Percentiles rank a stretch among this genome's conserved stretches.
phyloP scores from a whole-genome alignment of 92 coral and sea anemone species.

The Isaurus tuberculatus region DNA sequence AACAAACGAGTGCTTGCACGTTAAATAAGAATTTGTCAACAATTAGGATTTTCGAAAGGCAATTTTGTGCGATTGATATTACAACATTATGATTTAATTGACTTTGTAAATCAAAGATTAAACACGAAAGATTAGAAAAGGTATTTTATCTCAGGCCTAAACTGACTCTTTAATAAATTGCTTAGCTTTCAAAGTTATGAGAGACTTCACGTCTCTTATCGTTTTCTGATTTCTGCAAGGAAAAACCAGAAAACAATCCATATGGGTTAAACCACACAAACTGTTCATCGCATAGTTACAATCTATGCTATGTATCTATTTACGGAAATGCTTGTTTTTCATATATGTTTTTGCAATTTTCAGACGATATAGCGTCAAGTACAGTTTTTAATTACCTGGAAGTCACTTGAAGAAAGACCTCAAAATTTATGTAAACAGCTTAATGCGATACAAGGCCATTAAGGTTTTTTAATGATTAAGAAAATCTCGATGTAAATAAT shows the following conservation, averaged over 20 bases:
- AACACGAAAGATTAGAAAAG: not conserved
- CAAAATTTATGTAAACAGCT: not conserved
- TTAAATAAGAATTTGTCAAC: too few species aligned
- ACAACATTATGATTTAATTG: not conserved
- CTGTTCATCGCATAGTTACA: not conserved
- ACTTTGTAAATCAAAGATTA: not conserved
- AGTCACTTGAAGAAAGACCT: not conserved
- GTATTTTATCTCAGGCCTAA: not conserved
- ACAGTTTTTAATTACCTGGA: slow-evolving; percentile 29
- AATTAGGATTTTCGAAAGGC: not conserved
- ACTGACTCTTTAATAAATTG: not conserved
- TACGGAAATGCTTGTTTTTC: not conserved
- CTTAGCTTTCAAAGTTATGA: too few species aligned
- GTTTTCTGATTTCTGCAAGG: too few species aligned
- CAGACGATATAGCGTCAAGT: not conserved
- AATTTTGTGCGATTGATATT: not conserved
- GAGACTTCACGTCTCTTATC: too few species aligned
- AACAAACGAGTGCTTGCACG: too few species aligned
- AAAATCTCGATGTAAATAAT: slow-evolving; percentile 1
- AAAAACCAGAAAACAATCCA: too few species aligned
- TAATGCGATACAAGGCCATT: slow-evolving; percentile 21
- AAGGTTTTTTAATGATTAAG: not conserved
- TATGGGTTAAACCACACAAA: too few species aligned
- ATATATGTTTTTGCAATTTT: not conserved
- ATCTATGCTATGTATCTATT: not conserved